These are phyloP conservation scores for Chrysopa pallens DNA, from an alignment of 1,140 invertebrate genomes.

Conservation along the genomic window DNA sequence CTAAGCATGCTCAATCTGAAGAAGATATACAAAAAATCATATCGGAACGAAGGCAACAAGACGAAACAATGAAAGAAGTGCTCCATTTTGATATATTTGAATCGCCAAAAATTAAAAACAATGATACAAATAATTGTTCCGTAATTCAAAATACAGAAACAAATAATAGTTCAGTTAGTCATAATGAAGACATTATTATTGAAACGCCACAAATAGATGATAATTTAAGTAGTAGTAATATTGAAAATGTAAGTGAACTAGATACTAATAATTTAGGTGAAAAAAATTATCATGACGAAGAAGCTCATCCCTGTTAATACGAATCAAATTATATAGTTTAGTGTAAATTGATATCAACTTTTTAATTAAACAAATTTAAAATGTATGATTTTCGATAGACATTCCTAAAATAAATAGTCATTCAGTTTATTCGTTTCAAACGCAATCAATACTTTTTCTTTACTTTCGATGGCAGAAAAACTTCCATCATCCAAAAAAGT, in stretches of 20 bases:
- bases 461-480: too few species aligned
- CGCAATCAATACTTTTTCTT: too few species aligned
- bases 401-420: too few species aligned
- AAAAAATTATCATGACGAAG: background rate
- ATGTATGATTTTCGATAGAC: too few species aligned
- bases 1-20: background rate
- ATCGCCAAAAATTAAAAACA: background rate
- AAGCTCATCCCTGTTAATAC: too few species aligned
- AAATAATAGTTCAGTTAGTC: background rate
- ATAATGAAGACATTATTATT: conserved; percentile 1
- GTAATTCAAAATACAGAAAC: background rate
- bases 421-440: too few species aligned
- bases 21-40: conserved; percentile 21
- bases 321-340: too few species aligned
- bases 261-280: background rate
- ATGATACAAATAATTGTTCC: background rate
- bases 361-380: too few species aligned
- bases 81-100: conserved; percentile 19
- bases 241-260: conserved; percentile 1
- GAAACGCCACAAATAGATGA: conserved; percentile 8
- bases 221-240: conserved; percentile 2
- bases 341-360: too few species aligned
- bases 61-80: conserved; percentile 17
- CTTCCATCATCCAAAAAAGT: too few species aligned
- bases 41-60: conserved; percentile 16